These are phyloP conservation scores for Prunella himalayana DNA, from an alignment of 2,113 vertebrate species.

Conservation along the genomic window DNA sequence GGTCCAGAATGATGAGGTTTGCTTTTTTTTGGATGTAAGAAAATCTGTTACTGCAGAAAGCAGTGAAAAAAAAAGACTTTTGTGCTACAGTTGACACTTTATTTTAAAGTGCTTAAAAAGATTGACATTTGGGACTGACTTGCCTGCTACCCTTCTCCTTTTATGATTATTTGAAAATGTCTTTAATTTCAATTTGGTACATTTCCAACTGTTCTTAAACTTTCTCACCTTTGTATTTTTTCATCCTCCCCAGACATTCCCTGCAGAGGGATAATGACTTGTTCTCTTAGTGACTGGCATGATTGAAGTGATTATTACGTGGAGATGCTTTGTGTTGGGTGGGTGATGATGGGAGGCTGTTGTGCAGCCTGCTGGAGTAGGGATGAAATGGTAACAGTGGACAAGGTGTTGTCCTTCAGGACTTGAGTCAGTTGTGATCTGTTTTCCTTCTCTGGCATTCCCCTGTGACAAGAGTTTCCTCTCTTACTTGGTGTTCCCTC, in stretches of 20 bases:
- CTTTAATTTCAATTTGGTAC: background rate
- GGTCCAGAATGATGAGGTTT: background rate
- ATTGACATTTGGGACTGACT: background rate
- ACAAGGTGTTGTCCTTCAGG: background rate
- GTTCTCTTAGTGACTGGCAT: background rate
- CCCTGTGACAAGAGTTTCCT: rapidly evolving
- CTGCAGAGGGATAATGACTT: background rate
- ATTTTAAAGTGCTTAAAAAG: background rate
- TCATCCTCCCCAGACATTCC: background rate
- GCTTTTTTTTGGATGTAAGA: background rate
- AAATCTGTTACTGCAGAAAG: background rate
- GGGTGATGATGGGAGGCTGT: background rate
- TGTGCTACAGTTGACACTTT: background rate
- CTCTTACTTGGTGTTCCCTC: rapidly evolving
- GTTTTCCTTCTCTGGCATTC: background rate
- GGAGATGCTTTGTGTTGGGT: background rate
- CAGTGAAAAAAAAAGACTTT: background rate
- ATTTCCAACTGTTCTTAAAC: background rate
- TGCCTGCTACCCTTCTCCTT: background rate
- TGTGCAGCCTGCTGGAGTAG: background rate
- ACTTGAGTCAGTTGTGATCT: background rate
- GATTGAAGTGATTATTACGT: background rate
- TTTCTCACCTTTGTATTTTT: background rate
- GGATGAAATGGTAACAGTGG: background rate
- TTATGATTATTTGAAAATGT: background rate